Conservation (phyloP, 2,888 invertebrate genomes). For the Gymnosoma rotundatum region DNA sequence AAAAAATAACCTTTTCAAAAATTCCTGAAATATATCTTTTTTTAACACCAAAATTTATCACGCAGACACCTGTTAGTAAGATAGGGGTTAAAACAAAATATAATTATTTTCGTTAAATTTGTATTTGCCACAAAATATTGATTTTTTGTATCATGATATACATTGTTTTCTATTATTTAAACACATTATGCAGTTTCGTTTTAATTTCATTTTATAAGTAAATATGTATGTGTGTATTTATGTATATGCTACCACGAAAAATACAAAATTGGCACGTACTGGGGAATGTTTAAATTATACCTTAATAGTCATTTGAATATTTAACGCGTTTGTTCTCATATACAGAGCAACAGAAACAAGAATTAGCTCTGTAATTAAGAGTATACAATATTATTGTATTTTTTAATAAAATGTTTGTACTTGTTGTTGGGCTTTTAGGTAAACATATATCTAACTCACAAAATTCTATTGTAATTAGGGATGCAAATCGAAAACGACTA, state of each 20-base stretch:
- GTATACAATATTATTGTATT: conserved; percentile 24
- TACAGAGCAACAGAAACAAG: neutral
- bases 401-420: conserved; percentile 26
- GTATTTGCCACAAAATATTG: neutral
- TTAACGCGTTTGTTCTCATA: conserved; percentile 15
- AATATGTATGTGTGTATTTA: neutral
- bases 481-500: too few species aligned
- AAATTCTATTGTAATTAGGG: too few species aligned
- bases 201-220: neutral
- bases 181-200: neutral
- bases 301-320: conserved; percentile 54
- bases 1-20: too few species aligned
- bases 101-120: neutral
- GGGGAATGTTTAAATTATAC: conserved; percentile 67
- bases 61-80: too few species aligned
- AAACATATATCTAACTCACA: conserved; percentile 13
- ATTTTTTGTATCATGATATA: neutral
- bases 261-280: conserved; percentile 55
- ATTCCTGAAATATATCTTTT: too few species aligned
- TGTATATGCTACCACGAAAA: conserved; percentile 1
- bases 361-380: neutral
- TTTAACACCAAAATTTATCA: too few species aligned
- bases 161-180: neutral
- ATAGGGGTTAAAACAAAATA: neutral
- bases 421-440: conserved; percentile 3